These are phyloP conservation scores for Epistrophe eligans DNA, from an alignment of 2,888 invertebrate genomes.

Conservation along the genomic window DNA sequence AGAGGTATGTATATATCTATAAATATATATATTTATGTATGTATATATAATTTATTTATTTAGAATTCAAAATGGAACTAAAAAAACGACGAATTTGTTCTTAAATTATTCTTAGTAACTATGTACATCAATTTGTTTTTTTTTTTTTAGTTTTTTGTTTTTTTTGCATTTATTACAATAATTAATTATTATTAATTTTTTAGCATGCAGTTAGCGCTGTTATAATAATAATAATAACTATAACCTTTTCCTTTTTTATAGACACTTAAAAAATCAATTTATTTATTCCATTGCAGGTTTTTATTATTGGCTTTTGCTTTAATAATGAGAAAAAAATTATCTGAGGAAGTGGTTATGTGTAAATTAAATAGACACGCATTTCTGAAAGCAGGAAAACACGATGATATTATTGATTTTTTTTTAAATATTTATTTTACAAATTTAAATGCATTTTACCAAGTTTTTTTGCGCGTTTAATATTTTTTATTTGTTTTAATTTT, in stretches of 20 bases:
- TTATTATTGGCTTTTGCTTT: neutral
- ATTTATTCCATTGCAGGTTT: conserved; percentile 43
- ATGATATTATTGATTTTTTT: conserved; percentile 59
- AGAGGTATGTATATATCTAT: conserved; percentile 76
- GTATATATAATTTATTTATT: conserved; percentile 64
- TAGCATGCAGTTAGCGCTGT: conserved; percentile 48
- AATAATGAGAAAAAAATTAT: conserved; percentile 25
- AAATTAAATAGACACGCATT: conserved; percentile 51
- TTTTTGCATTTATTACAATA: conserved; percentile 17
- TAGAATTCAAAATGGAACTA: conserved; percentile 73
- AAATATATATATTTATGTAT: conserved; percentile 71
- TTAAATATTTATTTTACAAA: conserved; percentile 42
- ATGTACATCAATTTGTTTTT: conserved; percentile 65
- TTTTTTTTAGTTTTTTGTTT: conserved; percentile 23
- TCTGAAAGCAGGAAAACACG: conserved; percentile 53
- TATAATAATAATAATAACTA: conserved; percentile 10
- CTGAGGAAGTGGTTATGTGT: conserved; percentile 27
- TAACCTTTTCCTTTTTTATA: conserved; percentile 40
- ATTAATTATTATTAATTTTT: conserved; percentile 22
- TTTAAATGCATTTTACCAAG: conserved; percentile 62
- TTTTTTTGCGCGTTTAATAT: conserved; percentile 46
- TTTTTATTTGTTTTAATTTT: conserved; percentile 16
- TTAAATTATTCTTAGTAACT: conserved; percentile 70
- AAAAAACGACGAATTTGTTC: conserved; percentile 60
- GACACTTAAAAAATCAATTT: conserved; percentile 65